phyloP scores from a whole-genome alignment of 1,140 invertebrate genomes.

The Harpegnathos saltator region DNA sequence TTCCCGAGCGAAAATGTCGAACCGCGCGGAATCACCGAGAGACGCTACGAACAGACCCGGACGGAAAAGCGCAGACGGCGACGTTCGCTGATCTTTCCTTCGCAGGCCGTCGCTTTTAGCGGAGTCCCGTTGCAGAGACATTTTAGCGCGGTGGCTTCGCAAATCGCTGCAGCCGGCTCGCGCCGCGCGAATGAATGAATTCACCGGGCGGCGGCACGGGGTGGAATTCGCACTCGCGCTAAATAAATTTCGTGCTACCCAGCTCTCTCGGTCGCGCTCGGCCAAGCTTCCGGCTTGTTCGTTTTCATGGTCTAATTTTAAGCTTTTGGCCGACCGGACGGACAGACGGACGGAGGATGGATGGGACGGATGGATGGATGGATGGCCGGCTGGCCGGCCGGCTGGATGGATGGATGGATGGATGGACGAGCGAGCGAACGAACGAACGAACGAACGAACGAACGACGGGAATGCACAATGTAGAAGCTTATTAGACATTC shows the following conservation, averaged over 20 bases:
- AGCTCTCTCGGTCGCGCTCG: slow-evolving; percentile 32
- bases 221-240: slow-evolving; percentile 56
- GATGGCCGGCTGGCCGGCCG: background rate
- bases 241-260: slow-evolving; percentile 66
- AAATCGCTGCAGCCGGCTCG: slow-evolving; percentile 8
- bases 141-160: slow-evolving; percentile 8
- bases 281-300: slow-evolving; percentile 62
- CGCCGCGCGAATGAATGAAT: slow-evolving; percentile 65
- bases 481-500: slow-evolving; percentile 62
- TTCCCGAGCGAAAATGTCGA: slow-evolving; percentile 14
- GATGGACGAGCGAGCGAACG: background rate
- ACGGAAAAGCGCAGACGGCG: background rate
- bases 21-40: no score
- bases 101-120: no score
- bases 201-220: background rate
- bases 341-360: slow-evolving; percentile 3
- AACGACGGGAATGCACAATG: slow-evolving; percentile 17
- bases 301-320: slow-evolving; percentile 74
- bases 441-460: background rate
- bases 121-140: background rate
- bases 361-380: background rate
- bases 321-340: slow-evolving; percentile 59
- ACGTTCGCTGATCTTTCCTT: background rate
- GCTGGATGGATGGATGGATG: slow-evolving; percentile 14
- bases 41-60: background rate